phyloP scores from a whole-genome alignment of 2,888 invertebrate genomes.

The Molorchus minor region DNA sequence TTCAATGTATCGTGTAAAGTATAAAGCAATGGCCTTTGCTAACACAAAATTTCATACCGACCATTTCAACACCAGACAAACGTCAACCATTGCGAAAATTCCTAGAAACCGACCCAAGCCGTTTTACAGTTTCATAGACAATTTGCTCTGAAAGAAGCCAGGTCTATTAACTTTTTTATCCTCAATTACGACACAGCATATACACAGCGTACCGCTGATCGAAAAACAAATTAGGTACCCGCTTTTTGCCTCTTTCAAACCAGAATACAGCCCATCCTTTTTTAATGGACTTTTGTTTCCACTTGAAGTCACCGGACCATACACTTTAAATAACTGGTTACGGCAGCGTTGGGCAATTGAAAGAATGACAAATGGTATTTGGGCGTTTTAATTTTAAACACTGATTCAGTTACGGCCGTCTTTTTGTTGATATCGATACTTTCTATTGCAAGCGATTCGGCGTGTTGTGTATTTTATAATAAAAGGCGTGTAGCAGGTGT shows the following conservation, averaged over 20 bases:
- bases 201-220: neutral
- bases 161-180: no score
- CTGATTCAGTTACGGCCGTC: constrained; percentile 7
- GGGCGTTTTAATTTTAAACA: constrained; percentile 10
- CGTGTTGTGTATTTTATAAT: neutral
- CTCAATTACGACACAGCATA: neutral
- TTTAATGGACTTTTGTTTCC: constrained; percentile 7
- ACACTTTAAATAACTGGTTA: constrained; percentile 13
- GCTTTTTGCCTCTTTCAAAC: no score
- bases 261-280: no score
- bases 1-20: no score
- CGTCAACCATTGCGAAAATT: no score
- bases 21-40: no score
- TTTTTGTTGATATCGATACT: constrained; percentile 15
- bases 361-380: constrained; percentile 22
- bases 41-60: no score
- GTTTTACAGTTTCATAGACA: no score
- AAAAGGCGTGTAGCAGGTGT: neutral
- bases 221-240: neutral
- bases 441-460: constrained; percentile 15
- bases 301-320: constrained; percentile 9
- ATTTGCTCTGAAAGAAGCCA: no score
- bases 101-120: no score
- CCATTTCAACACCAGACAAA: no score
- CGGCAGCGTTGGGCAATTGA: constrained; percentile 12